phyloP scores from a whole-genome alignment of 1,140 invertebrate species.

The Sminthurides bifidus region DNA sequence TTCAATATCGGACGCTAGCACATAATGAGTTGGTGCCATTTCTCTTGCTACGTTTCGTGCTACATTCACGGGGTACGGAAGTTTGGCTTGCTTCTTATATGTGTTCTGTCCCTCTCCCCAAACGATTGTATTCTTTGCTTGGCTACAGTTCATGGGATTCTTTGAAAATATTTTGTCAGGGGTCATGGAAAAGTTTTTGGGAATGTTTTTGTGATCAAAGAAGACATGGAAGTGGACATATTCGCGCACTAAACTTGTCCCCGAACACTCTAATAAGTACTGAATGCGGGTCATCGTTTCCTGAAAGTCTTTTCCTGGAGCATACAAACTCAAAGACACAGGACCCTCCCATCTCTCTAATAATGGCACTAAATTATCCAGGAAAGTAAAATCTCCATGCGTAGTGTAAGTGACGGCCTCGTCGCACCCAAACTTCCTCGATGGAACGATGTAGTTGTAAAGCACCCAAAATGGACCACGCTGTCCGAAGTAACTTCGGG shows the following conservation, averaged over 20 bases:
- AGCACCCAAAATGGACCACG: conserved; percentile 80
- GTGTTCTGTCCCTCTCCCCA: conserved; percentile 37
- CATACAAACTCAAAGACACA: conserved; percentile 61
- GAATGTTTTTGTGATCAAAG: conserved; percentile 72
- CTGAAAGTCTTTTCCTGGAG: conserved; percentile 56
- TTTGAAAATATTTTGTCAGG: conserved; percentile 15
- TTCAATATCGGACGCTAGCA: conserved; percentile 77
- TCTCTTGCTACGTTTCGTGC: conserved; percentile 73
- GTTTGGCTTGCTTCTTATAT: conserved; percentile 64
- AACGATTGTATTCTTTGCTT: conserved; percentile 11
- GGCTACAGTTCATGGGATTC: conserved; percentile 25
- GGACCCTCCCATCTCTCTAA: conserved; percentile 58
- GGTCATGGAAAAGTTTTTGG: conserved; percentile 40
- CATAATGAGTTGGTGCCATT: conserved; percentile 63
- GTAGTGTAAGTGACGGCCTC: conserved; percentile 83
- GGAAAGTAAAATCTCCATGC: conserved; percentile 78
- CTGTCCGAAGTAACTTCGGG: conserved; percentile 40
- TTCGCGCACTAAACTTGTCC: conserved; percentile 54
- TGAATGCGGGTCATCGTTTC: conserved; percentile 53
- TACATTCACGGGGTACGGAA: conserved; percentile 78
- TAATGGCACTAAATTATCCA: conserved; percentile 75
- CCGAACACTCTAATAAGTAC: conserved; percentile 52
- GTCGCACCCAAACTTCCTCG: conserved; percentile 47
- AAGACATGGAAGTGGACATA: conserved; percentile 75
- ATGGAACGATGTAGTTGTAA: conserved; percentile 63